These are phyloP conservation scores for Leptura quadrifasciata DNA, from an alignment of 2,888 invertebrate species.

Conservation along the genomic window DNA sequence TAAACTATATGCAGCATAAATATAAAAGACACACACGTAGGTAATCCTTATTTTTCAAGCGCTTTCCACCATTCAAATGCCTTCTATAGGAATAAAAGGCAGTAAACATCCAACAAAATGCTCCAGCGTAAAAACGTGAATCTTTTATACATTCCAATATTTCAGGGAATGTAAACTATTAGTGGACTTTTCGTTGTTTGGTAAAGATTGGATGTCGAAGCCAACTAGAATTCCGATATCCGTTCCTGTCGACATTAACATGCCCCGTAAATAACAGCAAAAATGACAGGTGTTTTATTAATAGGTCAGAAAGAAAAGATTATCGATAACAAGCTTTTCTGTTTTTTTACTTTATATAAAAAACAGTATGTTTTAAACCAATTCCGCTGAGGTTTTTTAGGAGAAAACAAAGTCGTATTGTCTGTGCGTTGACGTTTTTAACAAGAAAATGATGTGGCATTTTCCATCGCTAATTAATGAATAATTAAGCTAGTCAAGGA, in stretches of 20 bases:
- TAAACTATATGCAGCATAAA: too few relatives aligned
- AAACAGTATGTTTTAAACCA: not conserved
- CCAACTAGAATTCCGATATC: too few relatives aligned
- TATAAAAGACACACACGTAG: too few relatives aligned
- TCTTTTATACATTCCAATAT: slow-evolving; percentile 12
- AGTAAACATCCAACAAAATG: not conserved
- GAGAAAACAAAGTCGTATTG: not conserved
- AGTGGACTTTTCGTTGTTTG: not conserved
- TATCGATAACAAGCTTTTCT: not conserved
- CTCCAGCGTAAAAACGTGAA: not conserved
- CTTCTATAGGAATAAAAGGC: too few relatives aligned
- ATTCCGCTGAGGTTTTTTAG: not conserved
- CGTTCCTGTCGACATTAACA: too few relatives aligned
- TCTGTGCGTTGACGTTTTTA: not conserved
- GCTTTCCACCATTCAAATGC: too few relatives aligned
- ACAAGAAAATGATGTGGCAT: not conserved
- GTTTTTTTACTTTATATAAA: not conserved
- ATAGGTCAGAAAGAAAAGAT: too few relatives aligned
- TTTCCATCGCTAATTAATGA: too few relatives aligned
- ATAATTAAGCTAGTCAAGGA: not conserved
- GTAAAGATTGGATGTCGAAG: not conserved
- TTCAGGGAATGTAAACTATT: slow-evolving; percentile 19
- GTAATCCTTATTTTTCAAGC: too few relatives aligned
- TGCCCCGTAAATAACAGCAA: too few relatives aligned
- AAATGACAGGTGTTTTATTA: too few relatives aligned